Conservation (phyloP, 2,113 vertebrate genomes). For the Sinocyclocheilus anophthalmus region DNA sequence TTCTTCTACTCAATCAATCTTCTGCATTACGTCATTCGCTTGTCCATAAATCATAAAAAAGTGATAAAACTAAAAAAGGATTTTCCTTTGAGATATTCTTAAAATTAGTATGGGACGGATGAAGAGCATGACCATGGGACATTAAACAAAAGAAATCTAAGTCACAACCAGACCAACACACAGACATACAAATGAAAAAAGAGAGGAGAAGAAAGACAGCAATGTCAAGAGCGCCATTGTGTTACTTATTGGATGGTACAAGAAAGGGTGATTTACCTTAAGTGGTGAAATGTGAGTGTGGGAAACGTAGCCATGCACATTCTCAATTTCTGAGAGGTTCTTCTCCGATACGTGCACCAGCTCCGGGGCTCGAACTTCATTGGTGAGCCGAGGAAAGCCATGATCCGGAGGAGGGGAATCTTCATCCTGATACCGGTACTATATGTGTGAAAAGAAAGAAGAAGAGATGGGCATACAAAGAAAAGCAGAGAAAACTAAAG, state of each 20-base stretch:
- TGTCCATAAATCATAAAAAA: not conserved
- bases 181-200: slow-evolving; percentile 17
- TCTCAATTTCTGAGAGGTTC: slow-evolving; percentile 96
- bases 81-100: no score
- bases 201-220: not conserved
- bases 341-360: slow-evolving; percentile 96
- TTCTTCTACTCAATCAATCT: not conserved
- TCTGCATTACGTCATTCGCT: not conserved
- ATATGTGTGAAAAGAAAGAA: slow-evolving; percentile 65
- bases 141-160: no score
- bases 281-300: slow-evolving; percentile 96
- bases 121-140: no score
- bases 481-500: not conserved
- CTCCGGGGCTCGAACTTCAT: slow-evolving; percentile 88
- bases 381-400: slow-evolving; percentile 87
- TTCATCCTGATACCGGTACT: slow-evolving; percentile 96
- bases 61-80: not conserved
- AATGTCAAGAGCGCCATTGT: slow-evolving; percentile 18
- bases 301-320: slow-evolving; percentile 94
- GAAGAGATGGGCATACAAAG: not conserved
- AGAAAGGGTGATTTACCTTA: slow-evolving; percentile 80
- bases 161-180: not conserved
- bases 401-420: slow-evolving; percentile 85
- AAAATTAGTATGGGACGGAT: no score
- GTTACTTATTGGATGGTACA: slow-evolving; percentile 33